A percentile compares a stretch with the other conserved stretches of the same genome.
phyloP scores from a whole-genome alignment of 1,140 invertebrate genomes.

The Drosophila burlai region DNA sequence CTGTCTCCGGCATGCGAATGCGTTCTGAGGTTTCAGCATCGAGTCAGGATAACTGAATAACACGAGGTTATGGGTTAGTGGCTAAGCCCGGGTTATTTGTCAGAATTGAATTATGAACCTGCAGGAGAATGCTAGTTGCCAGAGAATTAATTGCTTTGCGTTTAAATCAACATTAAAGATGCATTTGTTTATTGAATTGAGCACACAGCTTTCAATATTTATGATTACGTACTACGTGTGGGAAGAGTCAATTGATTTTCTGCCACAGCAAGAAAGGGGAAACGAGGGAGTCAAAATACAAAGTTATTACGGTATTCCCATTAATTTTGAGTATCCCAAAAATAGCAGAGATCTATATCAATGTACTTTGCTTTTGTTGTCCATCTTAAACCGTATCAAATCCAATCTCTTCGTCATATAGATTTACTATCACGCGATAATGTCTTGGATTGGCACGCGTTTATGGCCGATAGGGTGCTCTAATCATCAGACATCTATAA shows the following conservation, averaged over 20 bases:
- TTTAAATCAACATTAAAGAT: not conserved
- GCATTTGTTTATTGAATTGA: not conserved
- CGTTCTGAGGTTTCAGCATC: slow-evolving; percentile 33
- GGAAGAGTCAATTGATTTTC: not conserved
- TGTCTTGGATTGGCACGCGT: slow-evolving; percentile 14
- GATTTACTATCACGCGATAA: slow-evolving; percentile 35
- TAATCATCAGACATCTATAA: slow-evolving; percentile 44
- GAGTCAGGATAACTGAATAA: slow-evolving; percentile 26
- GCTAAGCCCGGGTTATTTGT: slow-evolving; percentile 16
- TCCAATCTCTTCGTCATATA: slow-evolving; percentile 8
- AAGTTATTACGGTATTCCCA: not conserved
- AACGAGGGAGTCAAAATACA: not conserved
- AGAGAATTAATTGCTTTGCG: not conserved
- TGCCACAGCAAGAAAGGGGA: not conserved
- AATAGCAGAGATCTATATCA: slow-evolving; percentile 1
- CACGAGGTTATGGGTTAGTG: slow-evolving; percentile 2
- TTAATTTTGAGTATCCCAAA: not conserved
- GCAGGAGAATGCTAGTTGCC: not conserved
- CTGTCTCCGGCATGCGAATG: slow-evolving; percentile 47
- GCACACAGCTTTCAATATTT: not conserved
- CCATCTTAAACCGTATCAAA: not conserved
- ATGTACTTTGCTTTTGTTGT: not conserved
- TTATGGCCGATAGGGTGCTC: slow-evolving; percentile 12
- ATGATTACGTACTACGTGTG: not conserved
- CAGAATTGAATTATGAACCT: slow-evolving; percentile 14